Evolutionary conservation across 2,888 invertebrate genomes (phyloP).

Genomic region (Stenolophus ochropezus): DNA sequence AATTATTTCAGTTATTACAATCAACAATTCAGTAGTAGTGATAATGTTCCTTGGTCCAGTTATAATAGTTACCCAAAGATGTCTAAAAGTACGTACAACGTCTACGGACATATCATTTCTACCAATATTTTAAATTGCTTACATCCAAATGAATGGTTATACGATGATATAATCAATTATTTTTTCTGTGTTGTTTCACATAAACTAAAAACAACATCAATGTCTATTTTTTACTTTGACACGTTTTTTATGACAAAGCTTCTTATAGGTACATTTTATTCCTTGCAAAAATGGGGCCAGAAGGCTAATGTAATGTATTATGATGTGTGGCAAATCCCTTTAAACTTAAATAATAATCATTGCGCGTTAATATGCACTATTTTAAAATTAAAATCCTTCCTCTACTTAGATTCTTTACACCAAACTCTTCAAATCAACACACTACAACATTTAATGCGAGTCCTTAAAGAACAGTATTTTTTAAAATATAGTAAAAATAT

Average conservation of each 20-base stretch:
- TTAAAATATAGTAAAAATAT: not conserved
- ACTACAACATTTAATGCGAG: no score
- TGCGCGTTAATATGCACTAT: not conserved
- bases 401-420: slow-evolving; percentile 19
- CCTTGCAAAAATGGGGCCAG: not conserved
- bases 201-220: not conserved
- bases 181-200: not conserved
- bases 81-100: no score
- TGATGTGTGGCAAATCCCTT: not conserved
- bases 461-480: not conserved
- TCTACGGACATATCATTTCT: not conserved
- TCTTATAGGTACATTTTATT: not conserved
- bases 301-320: not conserved
- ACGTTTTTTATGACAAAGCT: not conserved
- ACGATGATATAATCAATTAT: slow-evolving; percentile 4
- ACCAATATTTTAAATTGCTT: not conserved
- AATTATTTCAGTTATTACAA: not conserved
- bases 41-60: not conserved
- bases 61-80: no score
- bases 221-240: not conserved
- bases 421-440: no score
- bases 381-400: not conserved
- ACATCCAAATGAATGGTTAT: not conserved
- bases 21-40: not conserved
- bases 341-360: not conserved